Conservation (phyloP, 2,888 invertebrate species). For the Antheraea assamensis region DNA sequence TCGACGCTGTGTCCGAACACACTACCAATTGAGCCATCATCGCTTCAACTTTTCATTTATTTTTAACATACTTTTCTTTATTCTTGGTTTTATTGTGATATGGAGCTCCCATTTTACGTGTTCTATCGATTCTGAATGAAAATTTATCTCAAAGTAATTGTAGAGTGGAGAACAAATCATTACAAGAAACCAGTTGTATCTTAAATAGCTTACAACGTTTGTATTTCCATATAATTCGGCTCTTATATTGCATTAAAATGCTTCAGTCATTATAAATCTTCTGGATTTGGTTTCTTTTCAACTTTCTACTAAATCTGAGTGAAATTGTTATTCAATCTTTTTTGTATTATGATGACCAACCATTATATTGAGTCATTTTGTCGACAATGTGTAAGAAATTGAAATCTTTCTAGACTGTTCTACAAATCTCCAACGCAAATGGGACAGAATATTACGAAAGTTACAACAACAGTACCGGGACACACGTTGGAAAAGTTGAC, state of each 20-base stretch:
- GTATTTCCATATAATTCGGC: not conserved
- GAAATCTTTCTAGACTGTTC: constrained; percentile 79
- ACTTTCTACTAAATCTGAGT: no score
- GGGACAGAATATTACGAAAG: constrained; percentile 82
- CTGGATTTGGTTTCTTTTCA: no score
- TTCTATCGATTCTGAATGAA: not conserved
- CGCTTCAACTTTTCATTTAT: no score
- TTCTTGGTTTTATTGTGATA: not conserved
- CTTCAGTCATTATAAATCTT: no score
- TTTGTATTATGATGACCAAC: not conserved
- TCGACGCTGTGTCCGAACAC: no score
- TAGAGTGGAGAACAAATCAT: not conserved
- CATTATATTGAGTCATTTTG: no score
- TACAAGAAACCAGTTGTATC: not conserved
- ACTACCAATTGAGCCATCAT: no score
- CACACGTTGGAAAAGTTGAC: constrained; percentile 86
- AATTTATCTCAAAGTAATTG: not conserved
- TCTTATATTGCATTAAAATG: no score
- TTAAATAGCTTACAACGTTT: not conserved
- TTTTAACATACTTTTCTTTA: not conserved
- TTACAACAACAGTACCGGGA: constrained; percentile 86
- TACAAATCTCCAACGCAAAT: constrained; percentile 83
- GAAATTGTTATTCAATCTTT: not conserved
- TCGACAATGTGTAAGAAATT: no score
- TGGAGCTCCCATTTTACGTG: not conserved